phyloP scores from a whole-genome alignment of 2,113 vertebrate genomes.

The Muntiacus muntjak region DNA sequence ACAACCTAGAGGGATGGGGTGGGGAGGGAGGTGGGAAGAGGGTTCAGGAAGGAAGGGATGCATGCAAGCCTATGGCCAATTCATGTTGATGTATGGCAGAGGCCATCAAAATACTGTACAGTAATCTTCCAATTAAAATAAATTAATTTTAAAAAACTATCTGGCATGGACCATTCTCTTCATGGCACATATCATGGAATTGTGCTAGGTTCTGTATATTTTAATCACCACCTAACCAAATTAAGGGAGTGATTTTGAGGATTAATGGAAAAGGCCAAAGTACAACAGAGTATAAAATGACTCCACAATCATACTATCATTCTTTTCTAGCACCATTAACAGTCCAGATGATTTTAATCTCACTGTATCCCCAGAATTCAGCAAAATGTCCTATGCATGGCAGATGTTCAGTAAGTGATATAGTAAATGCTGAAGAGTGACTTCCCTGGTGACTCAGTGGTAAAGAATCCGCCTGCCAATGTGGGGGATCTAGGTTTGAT shows the following conservation, averaged over 20 bases:
- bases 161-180: background rate
- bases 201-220: background rate
- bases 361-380: background rate
- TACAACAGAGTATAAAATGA: background rate
- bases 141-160: background rate
- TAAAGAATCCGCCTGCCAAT: background rate
- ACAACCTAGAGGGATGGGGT: background rate
- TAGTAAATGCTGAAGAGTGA: background rate
- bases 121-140: background rate
- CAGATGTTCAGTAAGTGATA: background rate
- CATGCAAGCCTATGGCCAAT: background rate
- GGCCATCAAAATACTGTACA: background rate
- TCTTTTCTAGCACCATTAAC: background rate
- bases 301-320: background rate
- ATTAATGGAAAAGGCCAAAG: background rate
- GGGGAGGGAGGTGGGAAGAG: background rate
- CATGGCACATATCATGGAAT: background rate
- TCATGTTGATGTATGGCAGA: background rate
- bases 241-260: background rate
- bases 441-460: background rate
- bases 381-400: background rate
- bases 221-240: background rate
- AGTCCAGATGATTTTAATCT: background rate
- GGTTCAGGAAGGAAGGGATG: background rate
- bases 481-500: background rate